A percentile compares a stretch with the other conserved stretches of the same genome.
These are phyloP conservation scores for Lycocorax pyrrhopterus DNA, from an alignment of 2,113 vertebrate genomes.

Conservation along the genomic window DNA sequence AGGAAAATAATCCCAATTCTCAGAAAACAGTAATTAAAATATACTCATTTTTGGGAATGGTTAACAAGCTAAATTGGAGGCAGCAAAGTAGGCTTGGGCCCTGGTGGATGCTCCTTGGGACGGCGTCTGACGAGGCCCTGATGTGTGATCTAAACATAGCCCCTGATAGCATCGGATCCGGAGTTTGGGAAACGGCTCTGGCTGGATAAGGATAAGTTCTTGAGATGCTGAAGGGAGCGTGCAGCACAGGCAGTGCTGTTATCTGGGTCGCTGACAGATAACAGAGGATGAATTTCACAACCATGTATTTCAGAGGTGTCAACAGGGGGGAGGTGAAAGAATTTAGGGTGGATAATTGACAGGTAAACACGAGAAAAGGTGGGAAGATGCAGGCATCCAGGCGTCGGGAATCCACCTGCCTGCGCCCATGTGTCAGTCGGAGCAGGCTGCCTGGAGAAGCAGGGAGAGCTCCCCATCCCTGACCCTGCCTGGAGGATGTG, in stretches of 20 bases:
- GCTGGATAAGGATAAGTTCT: neutral
- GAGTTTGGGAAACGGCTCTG: neutral
- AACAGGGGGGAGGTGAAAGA: slow-evolving; percentile 19
- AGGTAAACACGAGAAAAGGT: neutral
- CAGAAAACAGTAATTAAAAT: slow-evolving; percentile 57
- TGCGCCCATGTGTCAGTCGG: accelerated
- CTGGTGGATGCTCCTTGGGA: neutral
- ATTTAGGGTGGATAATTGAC: slow-evolving; percentile 28
- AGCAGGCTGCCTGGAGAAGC: neutral
- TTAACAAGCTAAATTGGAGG: slow-evolving; percentile 27
- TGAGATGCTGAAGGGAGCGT: neutral
- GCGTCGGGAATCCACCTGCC: neutral
- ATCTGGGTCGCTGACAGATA: neutral
- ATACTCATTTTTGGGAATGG: slow-evolving; percentile 19
- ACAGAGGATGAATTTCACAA: slow-evolving; percentile 4
- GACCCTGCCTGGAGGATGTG: slow-evolving; percentile 24
- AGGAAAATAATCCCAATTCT: slow-evolving; percentile 55
- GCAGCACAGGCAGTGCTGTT: neutral
- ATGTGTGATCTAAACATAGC: neutral
- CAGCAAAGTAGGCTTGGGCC: neutral
- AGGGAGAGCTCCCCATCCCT: neutral
- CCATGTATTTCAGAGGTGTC: neutral
- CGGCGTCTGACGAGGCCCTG: neutral
- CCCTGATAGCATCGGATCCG: accelerated
- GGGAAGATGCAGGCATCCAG: neutral